Conservation (phyloP, 2,113 vertebrate species). For the Lamprologus ornatipinnis region DNA sequence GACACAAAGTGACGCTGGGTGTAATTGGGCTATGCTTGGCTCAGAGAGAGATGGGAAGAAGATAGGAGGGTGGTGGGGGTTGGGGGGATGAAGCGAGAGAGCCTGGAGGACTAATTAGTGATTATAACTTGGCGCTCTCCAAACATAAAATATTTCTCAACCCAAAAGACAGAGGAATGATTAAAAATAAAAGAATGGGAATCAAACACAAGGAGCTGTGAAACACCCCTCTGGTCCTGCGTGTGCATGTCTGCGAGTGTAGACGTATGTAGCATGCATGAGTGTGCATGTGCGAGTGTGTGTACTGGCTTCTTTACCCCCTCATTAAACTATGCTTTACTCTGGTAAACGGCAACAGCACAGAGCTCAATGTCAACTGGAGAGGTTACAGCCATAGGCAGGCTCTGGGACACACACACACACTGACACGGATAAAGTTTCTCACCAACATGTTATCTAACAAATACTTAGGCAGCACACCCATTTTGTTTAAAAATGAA, state of each 20-base stretch:
- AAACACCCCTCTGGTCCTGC: slow-evolving; percentile 38
- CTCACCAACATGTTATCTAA: slow-evolving; percentile 20
- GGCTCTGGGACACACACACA: slow-evolving; percentile 28
- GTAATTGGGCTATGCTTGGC: slow-evolving; percentile 57
- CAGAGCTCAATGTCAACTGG: slow-evolving; percentile 52
- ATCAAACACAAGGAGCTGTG: slow-evolving; percentile 56
- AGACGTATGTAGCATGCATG: not conserved
- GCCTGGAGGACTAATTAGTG: slow-evolving; percentile 74
- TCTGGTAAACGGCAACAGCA: slow-evolving; percentile 62
- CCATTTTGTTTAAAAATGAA: slow-evolving; percentile 18
- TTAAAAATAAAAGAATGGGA: slow-evolving; percentile 69
- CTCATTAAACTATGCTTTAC: slow-evolving; percentile 63
- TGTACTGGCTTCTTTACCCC: slow-evolving; percentile 32
- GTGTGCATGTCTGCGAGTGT: not conserved
- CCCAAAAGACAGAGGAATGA: slow-evolving; percentile 65
- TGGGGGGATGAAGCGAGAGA: slow-evolving; percentile 33
- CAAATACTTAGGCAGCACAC: slow-evolving; percentile 2
- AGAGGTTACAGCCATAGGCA: slow-evolving; percentile 61
- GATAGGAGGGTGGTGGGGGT: slow-evolving; percentile 29
- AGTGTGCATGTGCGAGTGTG: not conserved
- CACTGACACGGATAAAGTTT: slow-evolving; percentile 8
- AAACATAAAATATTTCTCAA: slow-evolving; percentile 73
- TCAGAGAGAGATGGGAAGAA: slow-evolving; percentile 42
- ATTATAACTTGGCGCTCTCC: slow-evolving; percentile 67
- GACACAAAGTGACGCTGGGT: slow-evolving; percentile 46